Conservation (phyloP, 2,113 vertebrate species). For the Archilochus colubris region DNA sequence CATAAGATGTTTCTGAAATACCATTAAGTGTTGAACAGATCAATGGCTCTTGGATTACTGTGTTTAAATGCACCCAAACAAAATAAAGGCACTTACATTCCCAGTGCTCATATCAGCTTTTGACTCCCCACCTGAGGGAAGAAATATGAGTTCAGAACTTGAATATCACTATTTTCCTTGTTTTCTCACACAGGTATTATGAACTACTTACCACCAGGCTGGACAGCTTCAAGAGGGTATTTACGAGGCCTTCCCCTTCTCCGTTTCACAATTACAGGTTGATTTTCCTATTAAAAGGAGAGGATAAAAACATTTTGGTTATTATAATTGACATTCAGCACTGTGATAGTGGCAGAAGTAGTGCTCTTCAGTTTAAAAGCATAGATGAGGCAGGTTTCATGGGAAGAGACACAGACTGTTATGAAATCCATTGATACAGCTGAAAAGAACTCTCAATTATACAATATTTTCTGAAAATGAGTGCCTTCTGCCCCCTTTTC, state of each 20-base stretch:
- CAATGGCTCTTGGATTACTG: neutral
- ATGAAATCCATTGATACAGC: accelerated
- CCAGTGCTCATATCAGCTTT: conserved; percentile 67
- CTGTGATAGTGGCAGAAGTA: neutral
- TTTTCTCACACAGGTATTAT: neutral
- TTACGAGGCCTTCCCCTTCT: conserved; percentile 82
- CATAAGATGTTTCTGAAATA: neutral
- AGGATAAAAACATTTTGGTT: neutral
- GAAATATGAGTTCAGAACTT: conserved; percentile 69
- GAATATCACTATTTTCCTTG: neutral
- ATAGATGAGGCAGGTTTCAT: neutral
- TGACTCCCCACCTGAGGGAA: conserved; percentile 76
- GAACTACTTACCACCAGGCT: conserved; percentile 72
- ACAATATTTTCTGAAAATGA: neutral
- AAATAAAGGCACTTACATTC: conserved; percentile 74
- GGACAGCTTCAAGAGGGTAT: conserved; percentile 71
- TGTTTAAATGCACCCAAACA: conserved; percentile 53
- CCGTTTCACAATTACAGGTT: conserved; percentile 75
- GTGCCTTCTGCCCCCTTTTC: neutral
- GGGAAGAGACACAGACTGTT: neutral
- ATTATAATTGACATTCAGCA: neutral
- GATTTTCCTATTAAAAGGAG: conserved; percentile 63
- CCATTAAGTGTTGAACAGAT: neutral
- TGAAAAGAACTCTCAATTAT: neutral
- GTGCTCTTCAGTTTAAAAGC: neutral